These are phyloP conservation scores for Psilopsiagon aymara DNA, from an alignment of 2,113 vertebrate genomes.

Conservation along the genomic window DNA sequence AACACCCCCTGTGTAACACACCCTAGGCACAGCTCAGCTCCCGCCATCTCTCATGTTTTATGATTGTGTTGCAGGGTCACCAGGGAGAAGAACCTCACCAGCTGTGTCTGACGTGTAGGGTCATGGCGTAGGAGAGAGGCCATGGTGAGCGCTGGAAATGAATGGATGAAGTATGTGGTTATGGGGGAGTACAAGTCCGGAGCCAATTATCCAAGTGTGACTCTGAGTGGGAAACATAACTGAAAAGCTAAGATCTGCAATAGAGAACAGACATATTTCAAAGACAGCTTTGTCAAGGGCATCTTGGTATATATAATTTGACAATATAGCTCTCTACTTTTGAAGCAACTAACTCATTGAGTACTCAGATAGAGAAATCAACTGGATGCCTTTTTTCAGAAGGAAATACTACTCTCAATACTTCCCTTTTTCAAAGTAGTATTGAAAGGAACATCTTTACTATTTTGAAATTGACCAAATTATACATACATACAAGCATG, in stretches of 20 bases:
- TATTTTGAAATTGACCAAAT: background rate
- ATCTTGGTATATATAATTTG: background rate
- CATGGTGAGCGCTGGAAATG: background rate
- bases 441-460: background rate
- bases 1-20: background rate
- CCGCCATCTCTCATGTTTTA: rapidly evolving
- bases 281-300: background rate
- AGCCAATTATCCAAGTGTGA: background rate
- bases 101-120: background rate
- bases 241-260: background rate
- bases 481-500: background rate
- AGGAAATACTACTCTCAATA: background rate
- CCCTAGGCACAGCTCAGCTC: background rate
- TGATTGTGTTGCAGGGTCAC: background rate
- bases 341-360: background rate
- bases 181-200: background rate
- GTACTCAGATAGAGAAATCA: background rate
- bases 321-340: background rate
- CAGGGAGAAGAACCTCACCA: background rate
- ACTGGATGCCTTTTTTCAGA: background rate
- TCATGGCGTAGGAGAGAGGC: background rate
- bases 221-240: background rate
- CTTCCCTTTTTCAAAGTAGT: background rate
- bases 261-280: background rate
- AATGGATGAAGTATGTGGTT: background rate